These are phyloP conservation scores for Beris morrisii DNA, from an alignment of 2,888 invertebrate species.

Conservation along the genomic window DNA sequence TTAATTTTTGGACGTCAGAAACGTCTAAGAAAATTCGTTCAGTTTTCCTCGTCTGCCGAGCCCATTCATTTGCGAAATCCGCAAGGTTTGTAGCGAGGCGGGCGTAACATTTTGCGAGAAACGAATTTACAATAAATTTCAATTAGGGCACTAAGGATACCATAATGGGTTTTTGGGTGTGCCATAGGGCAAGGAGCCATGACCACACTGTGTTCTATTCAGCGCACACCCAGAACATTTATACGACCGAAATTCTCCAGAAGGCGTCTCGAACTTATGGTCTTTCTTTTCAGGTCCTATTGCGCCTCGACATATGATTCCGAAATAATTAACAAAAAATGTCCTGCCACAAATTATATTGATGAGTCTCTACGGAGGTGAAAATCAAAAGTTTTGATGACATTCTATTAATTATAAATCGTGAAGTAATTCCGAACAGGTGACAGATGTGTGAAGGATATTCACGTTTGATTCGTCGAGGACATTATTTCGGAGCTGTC, in stretches of 20 bases:
- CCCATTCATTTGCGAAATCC: conserved; percentile 20
- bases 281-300: too few species aligned
- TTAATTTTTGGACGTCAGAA: too few species aligned
- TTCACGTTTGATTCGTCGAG: not conserved
- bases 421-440: not conserved
- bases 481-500: not conserved
- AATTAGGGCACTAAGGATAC: conserved; percentile 32
- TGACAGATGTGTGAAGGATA: conserved; percentile 8
- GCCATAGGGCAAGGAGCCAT: conserved; percentile 4
- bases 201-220: too few species aligned
- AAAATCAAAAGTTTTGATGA: conserved; percentile 26
- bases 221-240: too few species aligned
- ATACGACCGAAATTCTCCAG: too few species aligned
- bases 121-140: conserved; percentile 36
- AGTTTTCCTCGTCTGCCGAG: not conserved
- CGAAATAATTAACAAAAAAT: not conserved
- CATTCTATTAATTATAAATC: conserved; percentile 24
- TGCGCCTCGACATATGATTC: too few species aligned
- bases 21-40: too few species aligned
- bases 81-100: not conserved
- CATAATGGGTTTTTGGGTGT: conserved; percentile 1
- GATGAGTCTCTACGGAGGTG: not conserved
- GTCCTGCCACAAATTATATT: not conserved
- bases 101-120: conserved; percentile 10
- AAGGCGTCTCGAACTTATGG: too few species aligned